Evolutionary conservation across 2,797 vertebrate species (phyloP), one percentile per base, ranked within the genome.

Genomic region (Spondyliosoma cantharus): DNA sequence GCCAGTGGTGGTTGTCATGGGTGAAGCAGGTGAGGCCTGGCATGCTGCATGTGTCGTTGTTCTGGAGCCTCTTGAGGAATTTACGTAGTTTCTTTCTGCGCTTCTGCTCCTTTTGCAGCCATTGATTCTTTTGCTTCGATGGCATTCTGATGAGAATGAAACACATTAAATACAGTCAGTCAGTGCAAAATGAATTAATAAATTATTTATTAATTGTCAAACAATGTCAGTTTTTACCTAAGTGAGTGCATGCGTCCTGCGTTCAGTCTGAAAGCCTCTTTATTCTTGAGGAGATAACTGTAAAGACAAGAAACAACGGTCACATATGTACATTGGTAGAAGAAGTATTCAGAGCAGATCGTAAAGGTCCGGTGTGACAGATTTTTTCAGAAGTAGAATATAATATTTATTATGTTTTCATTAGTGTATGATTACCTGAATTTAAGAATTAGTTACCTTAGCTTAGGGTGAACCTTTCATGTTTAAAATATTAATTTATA

Each of bases 1-100:
- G 97, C 98, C 98, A 99, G 93, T 99, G 98, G 79, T 99, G 97
- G 95, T 99, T 99, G 94, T 99, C 97, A 0, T 99, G 98, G 50
- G 98, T 99, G 92, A 99, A 99, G 93, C 98, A 99, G 20, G 98
- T 99, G 69, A 99, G 96, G 17, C 98, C 98, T 0, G 98, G 98
- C 97, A 99, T 98, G 90, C 98, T 99, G 93, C 98, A 99, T 0
- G 98, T 99, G 93, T 99, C 98, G 0, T 99, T 99, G 88, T 98
- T 99, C 69, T 96, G 96, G 37, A 99, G 95, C 19, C 98, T 96
- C 90, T 98, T 99, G 0, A 99, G 94, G 80, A 99, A 94, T 87
- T 99, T 99, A 14, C 97, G 96, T 0, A 99, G 93, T 61, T 99
- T 99, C 95, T 99, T 99, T 87, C 96, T 96, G 37, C 96, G 96